Evolutionary conservation across 2,113 vertebrate genomes (phyloP).

Genomic region (Alligator mississippiensis): DNA sequence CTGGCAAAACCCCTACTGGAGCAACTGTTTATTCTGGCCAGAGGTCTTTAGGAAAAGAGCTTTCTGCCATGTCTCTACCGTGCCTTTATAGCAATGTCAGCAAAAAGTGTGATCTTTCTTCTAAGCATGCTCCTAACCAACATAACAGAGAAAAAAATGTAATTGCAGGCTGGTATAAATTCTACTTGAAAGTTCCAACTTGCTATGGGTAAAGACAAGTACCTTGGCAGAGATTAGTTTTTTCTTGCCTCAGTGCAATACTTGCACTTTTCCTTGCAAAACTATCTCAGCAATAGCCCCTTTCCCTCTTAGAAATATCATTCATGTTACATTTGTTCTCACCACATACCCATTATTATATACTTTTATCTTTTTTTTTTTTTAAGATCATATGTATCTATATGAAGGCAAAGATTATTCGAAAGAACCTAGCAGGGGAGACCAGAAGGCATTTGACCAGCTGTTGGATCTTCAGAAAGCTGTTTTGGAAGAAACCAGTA

Average conservation of each 20-base stretch:
- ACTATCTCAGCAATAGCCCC: neutral
- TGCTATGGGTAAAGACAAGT: neutral
- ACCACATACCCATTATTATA: neutral
- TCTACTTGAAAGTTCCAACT: neutral
- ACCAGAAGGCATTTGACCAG: slow-evolving; percentile 83
- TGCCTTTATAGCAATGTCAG: too few species aligned
- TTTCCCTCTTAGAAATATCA: neutral
- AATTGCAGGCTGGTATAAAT: neutral
- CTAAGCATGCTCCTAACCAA: too few species aligned
- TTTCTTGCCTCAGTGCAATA: neutral
- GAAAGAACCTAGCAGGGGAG: slow-evolving; percentile 86
- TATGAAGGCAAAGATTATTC: slow-evolving; percentile 96
- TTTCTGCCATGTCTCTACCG: too few species aligned
- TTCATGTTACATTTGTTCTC: too few species aligned
- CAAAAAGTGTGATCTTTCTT: too few species aligned
- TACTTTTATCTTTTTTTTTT: slow-evolving; percentile 39
- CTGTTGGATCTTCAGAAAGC: slow-evolving; percentile 84
- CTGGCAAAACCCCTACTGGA: neutral
- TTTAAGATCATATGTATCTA: slow-evolving; percentile 90
- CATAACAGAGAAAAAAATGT: too few species aligned
- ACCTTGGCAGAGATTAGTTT: neutral
- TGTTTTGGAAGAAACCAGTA: slow-evolving; percentile 65
- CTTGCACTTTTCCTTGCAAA: neutral
- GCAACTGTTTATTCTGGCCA: neutral
- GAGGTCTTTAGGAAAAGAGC: neutral